phyloP scores from a whole-genome alignment of 2,797 vertebrate genomes.

The Diceros bicornis region DNA sequence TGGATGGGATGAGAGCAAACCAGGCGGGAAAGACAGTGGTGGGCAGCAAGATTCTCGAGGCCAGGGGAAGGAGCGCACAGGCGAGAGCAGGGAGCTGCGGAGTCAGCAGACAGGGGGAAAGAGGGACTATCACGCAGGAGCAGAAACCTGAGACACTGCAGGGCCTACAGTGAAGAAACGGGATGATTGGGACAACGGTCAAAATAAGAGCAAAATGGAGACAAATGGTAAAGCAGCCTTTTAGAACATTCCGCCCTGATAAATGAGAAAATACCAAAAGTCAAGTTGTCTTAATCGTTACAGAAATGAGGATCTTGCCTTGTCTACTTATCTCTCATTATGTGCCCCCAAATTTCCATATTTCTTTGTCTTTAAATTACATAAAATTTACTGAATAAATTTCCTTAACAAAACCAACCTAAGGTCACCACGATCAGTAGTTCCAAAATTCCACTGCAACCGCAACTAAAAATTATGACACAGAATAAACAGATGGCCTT shows the following conservation, averaged over 20 bases:
- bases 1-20: neutral
- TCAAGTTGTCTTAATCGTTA: slow-evolving; percentile 21
- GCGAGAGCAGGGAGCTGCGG: neutral
- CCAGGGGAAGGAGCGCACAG: rapidly evolving
- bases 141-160: neutral
- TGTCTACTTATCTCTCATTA: slow-evolving; percentile 14
- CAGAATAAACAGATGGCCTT: neutral
- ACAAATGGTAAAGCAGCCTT: neutral
- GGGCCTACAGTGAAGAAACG: neutral
- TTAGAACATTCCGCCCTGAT: neutral
- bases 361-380: slow-evolving; percentile 50
- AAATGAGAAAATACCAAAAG: neutral
- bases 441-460: neutral
- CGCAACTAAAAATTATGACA: slow-evolving; percentile 17
- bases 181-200: neutral
- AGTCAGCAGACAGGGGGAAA: too few relatives aligned
- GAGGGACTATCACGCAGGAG: neutral
- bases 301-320: neutral
- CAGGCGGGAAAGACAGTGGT: neutral
- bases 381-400: slow-evolving; percentile 49
- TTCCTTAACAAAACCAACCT: slow-evolving; percentile 5
- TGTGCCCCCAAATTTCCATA: neutral
- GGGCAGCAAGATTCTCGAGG: neutral
- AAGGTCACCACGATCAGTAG: neutral
- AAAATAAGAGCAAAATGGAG: slow-evolving; percentile 18